phyloP scores from a whole-genome alignment of 2,113 vertebrate genomes.

The Brachyhypopomus occidentalis region DNA sequence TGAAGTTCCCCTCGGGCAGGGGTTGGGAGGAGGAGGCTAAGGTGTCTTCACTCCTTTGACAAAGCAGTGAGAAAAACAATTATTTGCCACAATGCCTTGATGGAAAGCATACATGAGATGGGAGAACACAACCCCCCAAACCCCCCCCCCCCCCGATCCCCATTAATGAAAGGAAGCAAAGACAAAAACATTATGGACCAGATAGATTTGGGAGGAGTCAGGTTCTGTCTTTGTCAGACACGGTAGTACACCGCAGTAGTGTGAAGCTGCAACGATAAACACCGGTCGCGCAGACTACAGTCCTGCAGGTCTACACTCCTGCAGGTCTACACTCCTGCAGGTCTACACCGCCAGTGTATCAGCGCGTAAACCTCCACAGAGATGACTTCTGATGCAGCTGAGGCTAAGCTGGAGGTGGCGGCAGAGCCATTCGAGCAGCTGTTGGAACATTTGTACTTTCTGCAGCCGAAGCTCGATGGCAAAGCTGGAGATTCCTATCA shows the following conservation, averaged over 20 bases:
- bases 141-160: too few relatives aligned
- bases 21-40: background rate
- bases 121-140: too few relatives aligned
- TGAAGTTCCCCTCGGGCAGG: too few relatives aligned
- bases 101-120: background rate
- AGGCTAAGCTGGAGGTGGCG: slow-evolving; percentile 1
- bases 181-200: background rate
- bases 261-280: background rate
- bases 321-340: background rate
- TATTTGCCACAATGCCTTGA: background rate
- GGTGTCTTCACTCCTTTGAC: background rate
- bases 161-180: background rate
- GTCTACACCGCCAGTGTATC: background rate
- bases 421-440: background rate
- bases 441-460: too few relatives aligned
- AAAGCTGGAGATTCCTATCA: background rate
- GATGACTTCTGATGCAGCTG: background rate
- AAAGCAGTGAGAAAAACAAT: background rate
- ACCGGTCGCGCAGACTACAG: background rate
- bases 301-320: background rate
- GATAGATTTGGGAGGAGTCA: background rate
- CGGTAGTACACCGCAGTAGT: background rate
- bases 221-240: background rate
- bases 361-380: background rate
- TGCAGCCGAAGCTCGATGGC: background rate